phyloP scores from a whole-genome alignment of 2,797 vertebrate species.

The Fundulus diaphanus region DNA sequence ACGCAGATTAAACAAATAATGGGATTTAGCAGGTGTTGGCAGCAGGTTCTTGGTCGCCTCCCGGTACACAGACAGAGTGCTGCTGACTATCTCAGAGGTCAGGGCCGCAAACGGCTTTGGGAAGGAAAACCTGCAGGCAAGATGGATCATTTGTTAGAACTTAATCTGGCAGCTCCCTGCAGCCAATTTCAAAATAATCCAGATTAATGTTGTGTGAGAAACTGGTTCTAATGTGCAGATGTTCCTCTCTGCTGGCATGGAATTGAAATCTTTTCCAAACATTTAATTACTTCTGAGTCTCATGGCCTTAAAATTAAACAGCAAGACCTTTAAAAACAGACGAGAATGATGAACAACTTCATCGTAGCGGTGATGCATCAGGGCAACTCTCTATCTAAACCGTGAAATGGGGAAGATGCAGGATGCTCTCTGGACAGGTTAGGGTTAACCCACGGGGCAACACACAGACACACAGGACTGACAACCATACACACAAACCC shows the following conservation, averaged over 20 bases:
- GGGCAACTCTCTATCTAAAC: too few relatives aligned
- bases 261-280: background rate
- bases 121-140: conserved; percentile 84
- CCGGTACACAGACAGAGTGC: conserved; percentile 87
- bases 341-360: too few relatives aligned
- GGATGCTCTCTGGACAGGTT: too few relatives aligned
- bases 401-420: too few relatives aligned
- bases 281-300: background rate
- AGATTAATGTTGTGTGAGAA: background rate
- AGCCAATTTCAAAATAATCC: background rate
- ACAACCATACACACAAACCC: too few relatives aligned
- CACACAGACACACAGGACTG: too few relatives aligned
- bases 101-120: conserved; percentile 81
- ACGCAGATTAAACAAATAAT: conserved; percentile 93
- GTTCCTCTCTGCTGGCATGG: background rate
- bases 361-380: too few relatives aligned
- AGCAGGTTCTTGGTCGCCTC: conserved; percentile 90
- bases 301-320: background rate
- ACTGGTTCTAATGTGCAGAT: background rate
- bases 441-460: too few relatives aligned
- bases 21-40: conserved; percentile 92
- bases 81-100: conserved; percentile 79
- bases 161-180: background rate
- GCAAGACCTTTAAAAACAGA: background rate
- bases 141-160: conserved; percentile 21